Evolutionary conservation across 2,888 invertebrate species (phyloP).

Genomic region (Pachymerium ferrugineum): DNA sequence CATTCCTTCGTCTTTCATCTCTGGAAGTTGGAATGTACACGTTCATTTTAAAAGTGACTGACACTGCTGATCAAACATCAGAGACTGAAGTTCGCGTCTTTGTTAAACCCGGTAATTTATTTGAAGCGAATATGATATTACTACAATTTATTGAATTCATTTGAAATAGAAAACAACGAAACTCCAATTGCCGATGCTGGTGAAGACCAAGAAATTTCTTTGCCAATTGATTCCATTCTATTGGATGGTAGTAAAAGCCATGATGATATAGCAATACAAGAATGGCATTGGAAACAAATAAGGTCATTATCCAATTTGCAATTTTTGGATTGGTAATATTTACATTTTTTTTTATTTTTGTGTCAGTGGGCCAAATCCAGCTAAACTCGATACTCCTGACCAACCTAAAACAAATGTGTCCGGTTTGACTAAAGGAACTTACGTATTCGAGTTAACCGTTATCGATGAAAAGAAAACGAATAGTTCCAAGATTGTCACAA

Average conservation of each 20-base stretch:
- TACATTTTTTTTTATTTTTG: conserved; percentile 31
- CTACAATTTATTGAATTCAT: background rate
- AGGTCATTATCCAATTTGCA: conserved; percentile 50
- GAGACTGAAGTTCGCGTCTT: conserved; percentile 85
- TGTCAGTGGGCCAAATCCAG: conserved; percentile 54
- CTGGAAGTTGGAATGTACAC: conserved; percentile 91
- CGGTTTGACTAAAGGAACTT: conserved; percentile 73
- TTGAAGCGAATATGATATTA: background rate
- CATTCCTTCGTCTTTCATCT: conserved; percentile 79
- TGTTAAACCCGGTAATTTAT: conserved; percentile 63
- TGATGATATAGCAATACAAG: conserved; percentile 76
- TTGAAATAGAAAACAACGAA: conserved; percentile 43
- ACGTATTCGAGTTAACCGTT: conserved; percentile 73
- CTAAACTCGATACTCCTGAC: conserved; percentile 43
- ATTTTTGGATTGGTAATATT: background rate
- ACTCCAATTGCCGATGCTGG: conserved; percentile 54
- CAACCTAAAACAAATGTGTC: conserved; percentile 59
- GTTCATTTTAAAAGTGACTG: conserved; percentile 86
- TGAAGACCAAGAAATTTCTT: conserved; percentile 61
- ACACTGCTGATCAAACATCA: conserved; percentile 80
- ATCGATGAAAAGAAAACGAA: conserved; percentile 74
- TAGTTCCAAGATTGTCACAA: conserved; percentile 64
- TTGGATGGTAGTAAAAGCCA: conserved; percentile 69
- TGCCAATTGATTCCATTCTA: conserved; percentile 73
- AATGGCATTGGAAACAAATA: conserved; percentile 77